phyloP scores from a whole-genome alignment of 2,113 vertebrate genomes.

The Pterocles burchelli region DNA sequence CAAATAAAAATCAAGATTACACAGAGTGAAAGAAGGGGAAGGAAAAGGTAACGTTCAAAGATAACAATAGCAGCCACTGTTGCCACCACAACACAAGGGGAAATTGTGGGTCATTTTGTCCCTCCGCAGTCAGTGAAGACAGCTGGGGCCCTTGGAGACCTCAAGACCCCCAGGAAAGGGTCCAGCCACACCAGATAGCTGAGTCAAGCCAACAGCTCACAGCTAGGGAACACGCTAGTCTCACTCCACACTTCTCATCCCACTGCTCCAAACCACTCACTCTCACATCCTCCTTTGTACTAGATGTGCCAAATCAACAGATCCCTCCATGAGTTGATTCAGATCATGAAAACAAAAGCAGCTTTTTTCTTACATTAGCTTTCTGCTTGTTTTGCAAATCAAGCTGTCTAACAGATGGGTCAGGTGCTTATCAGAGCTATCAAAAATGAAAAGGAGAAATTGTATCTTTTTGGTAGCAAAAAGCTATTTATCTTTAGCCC shows the following conservation, averaged over 20 bases:
- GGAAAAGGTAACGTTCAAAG: neutral
- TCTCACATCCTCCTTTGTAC: neutral
- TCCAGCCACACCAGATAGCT: neutral
- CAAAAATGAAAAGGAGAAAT: neutral
- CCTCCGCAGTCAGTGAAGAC: neutral
- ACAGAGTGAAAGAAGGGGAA: neutral
- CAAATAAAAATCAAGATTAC: neutral
- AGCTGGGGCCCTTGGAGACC: neutral
- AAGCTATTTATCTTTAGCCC: neutral
- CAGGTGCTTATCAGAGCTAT: neutral
- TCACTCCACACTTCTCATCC: neutral
- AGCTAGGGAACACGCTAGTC: neutral
- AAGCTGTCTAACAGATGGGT: conserved; percentile 33
- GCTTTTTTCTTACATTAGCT: conserved; percentile 8
- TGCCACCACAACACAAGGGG: neutral
- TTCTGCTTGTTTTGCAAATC: conserved; percentile 5
- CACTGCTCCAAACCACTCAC: neutral
- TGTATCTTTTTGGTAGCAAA: neutral
- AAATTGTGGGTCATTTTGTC: neutral
- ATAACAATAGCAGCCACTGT: neutral
- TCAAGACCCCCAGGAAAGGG: neutral
- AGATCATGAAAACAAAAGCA: neutral
- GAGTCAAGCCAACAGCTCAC: neutral
- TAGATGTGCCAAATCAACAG: neutral
- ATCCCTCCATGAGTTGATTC: neutral